Conservation (phyloP, 1,140 invertebrate species). For the Manduca sexta region DNA sequence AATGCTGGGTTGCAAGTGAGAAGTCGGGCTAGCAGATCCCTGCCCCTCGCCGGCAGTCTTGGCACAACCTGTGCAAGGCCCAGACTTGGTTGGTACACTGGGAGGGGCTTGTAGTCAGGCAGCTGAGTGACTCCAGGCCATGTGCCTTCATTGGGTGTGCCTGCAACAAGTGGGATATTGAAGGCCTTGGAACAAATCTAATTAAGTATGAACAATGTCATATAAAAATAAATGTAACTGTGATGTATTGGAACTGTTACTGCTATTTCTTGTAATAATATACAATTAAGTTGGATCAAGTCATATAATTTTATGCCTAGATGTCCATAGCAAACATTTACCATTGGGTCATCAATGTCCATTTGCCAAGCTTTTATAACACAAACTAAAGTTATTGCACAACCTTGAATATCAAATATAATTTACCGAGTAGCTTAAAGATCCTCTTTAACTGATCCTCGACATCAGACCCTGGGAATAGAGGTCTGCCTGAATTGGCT, state of each 20-base stretch:
- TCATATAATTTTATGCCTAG: no score
- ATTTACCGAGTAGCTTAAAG: constrained; percentile 86
- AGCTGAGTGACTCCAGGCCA: constrained; percentile 96
- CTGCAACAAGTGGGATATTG: constrained; percentile 66
- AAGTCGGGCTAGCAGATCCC: constrained; percentile 94
- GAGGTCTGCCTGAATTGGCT: constrained; percentile 87
- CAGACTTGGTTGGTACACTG: constrained; percentile 90
- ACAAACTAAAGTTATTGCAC: no score
- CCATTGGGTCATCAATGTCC: no score
- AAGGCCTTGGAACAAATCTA: neutral
- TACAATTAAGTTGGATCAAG: no score
- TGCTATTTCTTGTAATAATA: no score
- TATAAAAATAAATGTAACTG: neutral
- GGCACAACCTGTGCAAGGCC: constrained; percentile 92
- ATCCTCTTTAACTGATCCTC: constrained; percentile 99
- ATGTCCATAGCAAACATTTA: no score
- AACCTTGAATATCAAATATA: neutral
- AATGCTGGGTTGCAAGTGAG: constrained; percentile 96
- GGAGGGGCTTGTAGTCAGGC: constrained; percentile 98
- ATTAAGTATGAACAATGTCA: no score
- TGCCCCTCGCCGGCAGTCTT: constrained; percentile 92
- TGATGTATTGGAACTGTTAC: no score
- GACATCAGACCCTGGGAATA: constrained; percentile 97
- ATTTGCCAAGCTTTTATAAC: no score
- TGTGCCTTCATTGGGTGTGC: constrained; percentile 96